Evolutionary conservation across 2,888 invertebrate genomes (phyloP).

Genomic region (Tortrix viridana): DNA sequence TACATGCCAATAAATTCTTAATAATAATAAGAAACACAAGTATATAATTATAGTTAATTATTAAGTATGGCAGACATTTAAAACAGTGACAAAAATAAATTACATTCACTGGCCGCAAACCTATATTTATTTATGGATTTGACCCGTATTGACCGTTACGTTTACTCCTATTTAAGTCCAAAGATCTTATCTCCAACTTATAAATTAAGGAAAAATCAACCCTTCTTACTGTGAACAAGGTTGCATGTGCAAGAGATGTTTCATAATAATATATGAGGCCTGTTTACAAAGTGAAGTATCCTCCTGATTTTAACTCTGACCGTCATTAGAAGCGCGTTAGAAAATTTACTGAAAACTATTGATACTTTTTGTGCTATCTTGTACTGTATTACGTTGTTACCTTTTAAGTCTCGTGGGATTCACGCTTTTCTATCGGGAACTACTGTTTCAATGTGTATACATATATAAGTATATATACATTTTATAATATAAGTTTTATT

Average conservation of each 20-base stretch:
- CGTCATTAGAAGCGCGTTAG: not conserved
- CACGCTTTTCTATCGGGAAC: too few relatives aligned
- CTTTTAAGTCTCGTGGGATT: too few relatives aligned
- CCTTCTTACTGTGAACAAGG: too few relatives aligned
- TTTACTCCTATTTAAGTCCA: too few relatives aligned
- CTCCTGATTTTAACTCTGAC: constrained; percentile 5
- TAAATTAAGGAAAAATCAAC: too few relatives aligned
- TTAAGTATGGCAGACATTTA: not conserved
- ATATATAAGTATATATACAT: too few relatives aligned
- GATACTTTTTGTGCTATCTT: not conserved
- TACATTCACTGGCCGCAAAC: constrained; percentile 2
- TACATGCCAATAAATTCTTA: not conserved
- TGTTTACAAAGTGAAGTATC: not conserved
- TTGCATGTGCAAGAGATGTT: too few relatives aligned
- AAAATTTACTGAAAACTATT: constrained; percentile 4
- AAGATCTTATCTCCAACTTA: too few relatives aligned
- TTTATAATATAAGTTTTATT: too few relatives aligned
- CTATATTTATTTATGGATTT: constrained; percentile 9
- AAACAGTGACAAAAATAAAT: constrained; percentile 4
- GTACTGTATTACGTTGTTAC: not conserved
- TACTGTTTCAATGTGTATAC: too few relatives aligned
- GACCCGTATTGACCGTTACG: constrained; percentile 9
- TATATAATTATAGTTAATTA: not conserved
- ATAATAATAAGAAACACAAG: not conserved
- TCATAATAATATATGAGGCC: too few relatives aligned